Conservation (phyloP, 2,888 invertebrate species). For the Hydraecia micacea region DNA sequence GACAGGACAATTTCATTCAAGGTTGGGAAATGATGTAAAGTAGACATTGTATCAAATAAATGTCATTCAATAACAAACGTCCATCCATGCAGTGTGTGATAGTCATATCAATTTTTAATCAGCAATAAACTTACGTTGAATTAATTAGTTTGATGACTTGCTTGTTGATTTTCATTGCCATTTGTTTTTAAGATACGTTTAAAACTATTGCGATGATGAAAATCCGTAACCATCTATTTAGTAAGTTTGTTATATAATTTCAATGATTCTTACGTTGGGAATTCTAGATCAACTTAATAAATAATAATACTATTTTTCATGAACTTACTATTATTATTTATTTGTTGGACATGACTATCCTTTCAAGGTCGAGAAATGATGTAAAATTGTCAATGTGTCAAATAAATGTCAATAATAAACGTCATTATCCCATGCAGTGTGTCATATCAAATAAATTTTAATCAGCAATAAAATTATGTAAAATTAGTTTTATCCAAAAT, state of each 20-base stretch:
- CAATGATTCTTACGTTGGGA: background rate
- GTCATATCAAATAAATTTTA: conserved; percentile 2
- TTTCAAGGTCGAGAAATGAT: background rate
- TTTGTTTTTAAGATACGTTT: background rate
- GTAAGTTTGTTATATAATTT: background rate
- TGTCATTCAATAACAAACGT: background rate
- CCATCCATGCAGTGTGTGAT: too few relatives aligned
- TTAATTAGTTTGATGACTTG: background rate
- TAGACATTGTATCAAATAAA: background rate
- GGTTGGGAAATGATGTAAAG: too few relatives aligned
- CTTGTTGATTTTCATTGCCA: background rate
- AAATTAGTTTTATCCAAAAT: conserved; percentile 64
- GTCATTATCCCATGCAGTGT: background rate
- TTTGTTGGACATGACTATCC: background rate
- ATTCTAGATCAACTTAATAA: background rate
- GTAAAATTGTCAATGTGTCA: conserved; percentile 7
- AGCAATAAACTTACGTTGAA: too few relatives aligned
- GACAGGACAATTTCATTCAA: too few relatives aligned
- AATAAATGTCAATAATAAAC: conserved; percentile 3
- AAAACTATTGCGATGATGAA: background rate
- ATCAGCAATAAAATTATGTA: conserved; percentile 45
- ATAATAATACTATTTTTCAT: background rate
- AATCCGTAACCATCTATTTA: background rate
- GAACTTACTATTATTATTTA: background rate
- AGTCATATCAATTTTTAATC: too few relatives aligned